These are phyloP conservation scores for Neosilurus mollespiculum DNA, from an alignment of 2,797 vertebrate species.

Conservation along the genomic window DNA sequence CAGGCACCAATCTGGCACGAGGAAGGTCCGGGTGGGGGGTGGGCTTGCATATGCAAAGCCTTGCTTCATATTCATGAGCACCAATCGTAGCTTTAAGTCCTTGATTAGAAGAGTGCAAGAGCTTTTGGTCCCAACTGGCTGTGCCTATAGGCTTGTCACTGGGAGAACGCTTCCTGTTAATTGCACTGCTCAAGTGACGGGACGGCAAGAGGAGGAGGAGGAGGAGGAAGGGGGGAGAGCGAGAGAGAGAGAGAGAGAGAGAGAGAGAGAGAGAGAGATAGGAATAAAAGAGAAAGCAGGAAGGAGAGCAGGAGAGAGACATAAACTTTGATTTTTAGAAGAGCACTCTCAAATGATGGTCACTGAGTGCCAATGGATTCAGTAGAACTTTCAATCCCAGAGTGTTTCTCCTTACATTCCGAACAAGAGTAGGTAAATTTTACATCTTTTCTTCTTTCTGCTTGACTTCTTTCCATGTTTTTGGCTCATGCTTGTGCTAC, in stretches of 20 bases:
- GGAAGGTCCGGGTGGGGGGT: slow-evolving; percentile 68
- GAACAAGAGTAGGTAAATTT: slow-evolving; percentile 99
- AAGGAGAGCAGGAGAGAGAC: slow-evolving; percentile 60
- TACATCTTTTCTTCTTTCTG: slow-evolving; percentile 65
- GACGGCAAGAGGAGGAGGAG: slow-evolving; percentile 56
- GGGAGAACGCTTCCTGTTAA: slow-evolving; percentile 79
- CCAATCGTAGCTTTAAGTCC: slow-evolving; percentile 97
- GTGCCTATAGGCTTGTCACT: slow-evolving; percentile 80
- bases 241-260: slow-evolving; percentile 62
- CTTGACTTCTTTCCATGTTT: slow-evolving; percentile 42
- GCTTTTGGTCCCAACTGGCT: slow-evolving; percentile 94
- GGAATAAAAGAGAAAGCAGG: neutral
- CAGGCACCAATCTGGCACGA: slow-evolving; percentile 80
- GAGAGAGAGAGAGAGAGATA: slow-evolving; percentile 53
- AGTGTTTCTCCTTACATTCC: slow-evolving; percentile 98
- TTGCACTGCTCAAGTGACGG: slow-evolving; percentile 84
- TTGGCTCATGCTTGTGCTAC: slow-evolving; percentile 50
- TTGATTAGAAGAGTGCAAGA: slow-evolving; percentile 95
- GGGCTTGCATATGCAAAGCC: slow-evolving; percentile 93
- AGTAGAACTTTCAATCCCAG: slow-evolving; percentile 96
- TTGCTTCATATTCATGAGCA: slow-evolving; percentile 98
- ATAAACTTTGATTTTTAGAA: slow-evolving; percentile 93
- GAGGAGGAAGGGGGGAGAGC: slow-evolving; percentile 53
- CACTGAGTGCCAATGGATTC: slow-evolving; percentile 95
- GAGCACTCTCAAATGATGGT: slow-evolving; percentile 88